Base-by-base conservation (phyloP, 2,888 invertebrate genomes). In the Synergus japonicus region DNA sequence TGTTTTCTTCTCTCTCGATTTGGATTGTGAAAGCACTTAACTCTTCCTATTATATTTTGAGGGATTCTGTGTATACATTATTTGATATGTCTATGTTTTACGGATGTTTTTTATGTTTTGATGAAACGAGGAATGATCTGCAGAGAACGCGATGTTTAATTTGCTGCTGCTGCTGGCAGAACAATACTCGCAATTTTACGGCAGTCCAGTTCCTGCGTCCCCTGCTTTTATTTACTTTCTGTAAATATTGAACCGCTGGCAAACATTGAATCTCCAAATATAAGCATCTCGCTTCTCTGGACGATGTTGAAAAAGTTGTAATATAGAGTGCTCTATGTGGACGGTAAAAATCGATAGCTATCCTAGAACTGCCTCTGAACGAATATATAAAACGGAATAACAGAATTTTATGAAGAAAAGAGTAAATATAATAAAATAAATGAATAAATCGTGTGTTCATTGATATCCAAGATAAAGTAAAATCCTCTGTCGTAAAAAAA, bases 181-280 rank as follows among this genome's bases (percentile, higher is more conserved):
- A 54, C 18, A 73, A 73, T 73, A 58, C 41, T 73, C 1, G 9
- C 73, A 73, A 41, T 54, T 73, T 73, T 58, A 54, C 73, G 37
- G n/a, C 5, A 49, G 49, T 73, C 22, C 10, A 73, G 54, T 54
- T 73, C 54, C 37, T 73, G 73, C 54, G 37, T n/a, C 54, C 15
- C n/a, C 29, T n/a, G 44, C 29, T 15, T 58, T 41, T 73, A 73
- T 73, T 73, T 73, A 73, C 76, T 63, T 78, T 85, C 66, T 37
- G 82, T 78, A 82, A 82, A 83, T 83, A 83, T 83, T 79, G 80
- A 82, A 81, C 82, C 78, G 67, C 64, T 76, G 76, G 79, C 81
- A 81, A 85, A 85, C 80, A 82, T 81, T 64, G 78, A 78, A 77
- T 78, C 63, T 76, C 81, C 81, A 82, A 84, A 84, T 84, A 84